These are phyloP conservation scores for Glyptemys insculpta DNA, from an alignment of 2,797 vertebrate species.

Conservation along the genomic window DNA sequence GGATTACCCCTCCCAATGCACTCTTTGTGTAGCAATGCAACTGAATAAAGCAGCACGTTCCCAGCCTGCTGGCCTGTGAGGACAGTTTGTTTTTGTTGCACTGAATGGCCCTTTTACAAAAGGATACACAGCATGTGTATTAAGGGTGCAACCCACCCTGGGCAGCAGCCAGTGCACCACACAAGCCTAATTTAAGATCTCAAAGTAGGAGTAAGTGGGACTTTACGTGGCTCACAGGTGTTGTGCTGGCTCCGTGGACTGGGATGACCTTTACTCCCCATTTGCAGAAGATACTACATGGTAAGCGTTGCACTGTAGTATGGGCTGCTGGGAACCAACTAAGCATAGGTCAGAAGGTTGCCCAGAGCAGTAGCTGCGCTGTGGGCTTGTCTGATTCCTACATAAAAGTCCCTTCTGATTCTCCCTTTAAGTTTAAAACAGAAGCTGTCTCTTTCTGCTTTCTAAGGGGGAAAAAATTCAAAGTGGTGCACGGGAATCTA, in stretches of 20 bases:
- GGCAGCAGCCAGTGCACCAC: neutral
- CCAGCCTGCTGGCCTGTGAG: neutral
- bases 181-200: neutral
- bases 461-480: fast-evolving
- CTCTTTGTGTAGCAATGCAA: neutral
- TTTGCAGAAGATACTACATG: neutral
- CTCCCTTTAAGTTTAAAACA: neutral
- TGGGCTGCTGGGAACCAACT: neutral
- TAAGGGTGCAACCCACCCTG: neutral
- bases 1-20: neutral
- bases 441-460: neutral
- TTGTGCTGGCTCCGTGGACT: neutral
- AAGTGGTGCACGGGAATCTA: neutral
- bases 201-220: neutral
- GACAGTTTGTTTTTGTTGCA: neutral
- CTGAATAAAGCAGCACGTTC: neutral
- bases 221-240: neutral
- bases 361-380: neutral
- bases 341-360: neutral
- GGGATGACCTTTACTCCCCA: neutral
- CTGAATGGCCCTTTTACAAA: neutral
- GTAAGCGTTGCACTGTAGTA: neutral
- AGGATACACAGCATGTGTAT: neutral
- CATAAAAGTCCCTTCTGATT: neutral
- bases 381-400: neutral